Evolutionary conservation across 1,140 invertebrate genomes (phyloP).

Genomic region (Trachymyrmex cornetzi): DNA sequence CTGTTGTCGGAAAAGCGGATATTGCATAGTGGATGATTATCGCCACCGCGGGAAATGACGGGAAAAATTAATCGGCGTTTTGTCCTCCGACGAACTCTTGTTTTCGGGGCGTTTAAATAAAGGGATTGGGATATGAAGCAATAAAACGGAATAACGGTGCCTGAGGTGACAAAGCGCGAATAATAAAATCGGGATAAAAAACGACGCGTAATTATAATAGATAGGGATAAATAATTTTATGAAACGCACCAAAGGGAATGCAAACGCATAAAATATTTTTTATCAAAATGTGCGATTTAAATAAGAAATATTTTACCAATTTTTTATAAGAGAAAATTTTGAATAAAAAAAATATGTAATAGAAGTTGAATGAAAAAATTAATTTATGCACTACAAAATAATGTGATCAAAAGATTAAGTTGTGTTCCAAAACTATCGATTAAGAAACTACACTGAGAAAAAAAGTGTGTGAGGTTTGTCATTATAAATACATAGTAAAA

Average conservation of each 20-base stretch:
- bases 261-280: background rate
- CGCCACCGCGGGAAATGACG: constrained; percentile 7
- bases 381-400: no score
- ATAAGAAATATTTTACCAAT: background rate
- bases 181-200: constrained; percentile 1
- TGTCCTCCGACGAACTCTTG: background rate
- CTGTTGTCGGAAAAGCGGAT: constrained; percentile 2
- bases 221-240: background rate
- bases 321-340: no score
- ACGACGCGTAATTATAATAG: background rate
- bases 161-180: background rate
- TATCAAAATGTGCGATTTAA: background rate
- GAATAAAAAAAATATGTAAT: no score
- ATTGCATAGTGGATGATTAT: constrained; percentile 22
- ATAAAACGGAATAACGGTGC: background rate
- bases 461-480: no score
- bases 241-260: background rate
- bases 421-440: no score
- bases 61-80: constrained; percentile 18
- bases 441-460: no score
- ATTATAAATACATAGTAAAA: no score
- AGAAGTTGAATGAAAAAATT: no score
- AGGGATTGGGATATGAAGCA: background rate
- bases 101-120: background rate
- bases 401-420: no score